Evolutionary conservation across 2,113 vertebrate genomes (phyloP), one percentile per base, ranked within the genome.

Genomic region (Megaceryle torquata): DNA sequence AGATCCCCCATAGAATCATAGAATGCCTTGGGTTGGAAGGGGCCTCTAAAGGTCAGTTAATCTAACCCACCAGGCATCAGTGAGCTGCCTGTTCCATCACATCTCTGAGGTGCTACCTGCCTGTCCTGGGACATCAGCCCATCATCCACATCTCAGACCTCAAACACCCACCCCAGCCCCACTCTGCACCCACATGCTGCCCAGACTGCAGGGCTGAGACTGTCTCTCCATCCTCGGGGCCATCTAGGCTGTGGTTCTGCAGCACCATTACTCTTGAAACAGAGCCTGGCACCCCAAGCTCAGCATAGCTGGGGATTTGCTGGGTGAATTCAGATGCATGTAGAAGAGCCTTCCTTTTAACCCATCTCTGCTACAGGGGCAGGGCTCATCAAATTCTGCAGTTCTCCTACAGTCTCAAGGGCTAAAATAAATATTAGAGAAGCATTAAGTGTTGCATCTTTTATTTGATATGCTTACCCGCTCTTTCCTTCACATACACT

Each of bases 71-170:
- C 11, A 51, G 24, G 4, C 16, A 41, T 1, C 6, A 59, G 43
- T 82, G 25, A n/a, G 4, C 25, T 31, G 9, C 4, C 10, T 41
- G 29, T 33, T 88, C 31, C 68, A 39, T 24, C 31, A 8, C 17
- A 21, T 2, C 31, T 22, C 64, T 0, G 4, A 68, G 44, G 43
- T 1, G 0, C 35, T 75, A 13, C 57, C 53, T 37, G 13, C 9
- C 39, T n/a, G 4, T 20, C 60, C 50, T 2, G 3, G 35, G 26
- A 2, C 41, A 86, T 5, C 59, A 80, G 22, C 15, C 21, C 1
- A 2, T 28, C 31, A 37, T 1, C 39, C 7, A 4, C 22, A 25
- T 3, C 54, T 56, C 44, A 56, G 39, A 8, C 4, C 50, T 43
- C 72, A 46, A 18, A 19, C 54, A 35, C 5, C 19, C 68, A 17